Base-by-base conservation (phyloP, 2,888 invertebrate genomes). In the Hanleya hanleyi region DNA sequence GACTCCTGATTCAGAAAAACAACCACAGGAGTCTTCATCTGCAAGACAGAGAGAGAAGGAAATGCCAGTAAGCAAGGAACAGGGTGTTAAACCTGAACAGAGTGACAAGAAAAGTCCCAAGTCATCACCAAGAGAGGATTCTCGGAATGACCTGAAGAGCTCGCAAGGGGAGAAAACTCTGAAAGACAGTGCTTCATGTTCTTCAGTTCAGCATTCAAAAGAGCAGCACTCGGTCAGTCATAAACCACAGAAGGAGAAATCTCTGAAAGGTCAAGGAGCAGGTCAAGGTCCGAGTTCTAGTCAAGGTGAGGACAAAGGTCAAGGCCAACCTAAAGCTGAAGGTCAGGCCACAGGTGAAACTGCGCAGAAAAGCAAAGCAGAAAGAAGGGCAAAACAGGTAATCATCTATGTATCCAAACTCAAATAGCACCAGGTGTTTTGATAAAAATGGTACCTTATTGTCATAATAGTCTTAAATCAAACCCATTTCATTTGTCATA, bases 371-470 rank as follows among this genome's bases (percentile, higher is more conserved):
- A 18, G 9, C n/a, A n/a, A n/a, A n/a, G n/a, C n/a, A 0, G 96
- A 96, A 88, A 92, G 97, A 74, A 92, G 96, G 72, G 95, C 95
- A 0, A 78, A 81, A 74, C 90, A 90, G 85, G 90, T 88, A 73
- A 32, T n/a, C n/a, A n/a, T n/a, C n/a, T 50, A 37, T 6, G 6
- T 33, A n/a, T n/a, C 7, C 29, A 41, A 18, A 22, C 51, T 29
- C 22, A 18, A 9, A 5, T 5, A 26, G 22, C 26, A 51, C 12
- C 18, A 47, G 47, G 47, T 47, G 18, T 47, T 47, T 18, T 47
- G 47, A 47, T 12, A 26, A 12, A n/a, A n/a, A n/a, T n/a, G n/a
- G n/a, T n/a, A n/a, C n/a, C n/a, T n/a, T n/a, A n/a, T n/a, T n/a
- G n/a, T n/a, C n/a, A n/a, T n/a, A n/a, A n/a, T n/a, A n/a, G n/a